Evolutionary conservation across 2,113 vertebrate species (phyloP).

Genomic region (Mobula hypostoma): DNA sequence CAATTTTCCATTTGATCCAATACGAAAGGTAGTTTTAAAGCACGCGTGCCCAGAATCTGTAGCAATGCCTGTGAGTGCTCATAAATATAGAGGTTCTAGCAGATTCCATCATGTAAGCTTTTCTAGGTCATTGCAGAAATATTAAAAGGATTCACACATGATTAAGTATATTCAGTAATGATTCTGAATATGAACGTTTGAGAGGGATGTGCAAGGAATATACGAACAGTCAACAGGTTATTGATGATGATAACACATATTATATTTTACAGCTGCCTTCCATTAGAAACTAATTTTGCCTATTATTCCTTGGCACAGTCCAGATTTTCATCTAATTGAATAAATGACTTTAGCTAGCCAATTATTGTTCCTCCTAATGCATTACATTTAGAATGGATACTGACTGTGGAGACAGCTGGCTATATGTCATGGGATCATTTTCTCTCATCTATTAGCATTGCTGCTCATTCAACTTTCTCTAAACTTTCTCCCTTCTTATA

Average conservation of each 20-base stretch:
- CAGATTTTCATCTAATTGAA: conserved; percentile 52
- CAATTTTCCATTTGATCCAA: not conserved
- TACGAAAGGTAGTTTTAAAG: not conserved
- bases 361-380: conserved; percentile 48
- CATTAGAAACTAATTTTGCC: conserved; percentile 32
- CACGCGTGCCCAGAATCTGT: not conserved
- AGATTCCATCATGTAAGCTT: not conserved
- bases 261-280: conserved; percentile 35
- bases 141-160: conserved; percentile 27
- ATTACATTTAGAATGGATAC: conserved; percentile 54
- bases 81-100: not conserved
- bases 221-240: not conserved
- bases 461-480: not conserved
- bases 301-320: conserved; percentile 42
- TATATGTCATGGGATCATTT: conserved; percentile 33
- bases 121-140: not conserved
- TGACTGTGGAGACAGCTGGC: conserved; percentile 50
- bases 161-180: conserved; percentile 20
- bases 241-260: conserved; percentile 14
- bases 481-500: not conserved
- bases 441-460: not conserved
- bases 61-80: not conserved
- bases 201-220: conserved; percentile 3
- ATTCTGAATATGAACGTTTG: not conserved
- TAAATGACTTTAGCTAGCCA: conserved; percentile 48